These are phyloP conservation scores for Progne subis DNA, from an alignment of 2,113 vertebrate genomes.

Conservation along the genomic window DNA sequence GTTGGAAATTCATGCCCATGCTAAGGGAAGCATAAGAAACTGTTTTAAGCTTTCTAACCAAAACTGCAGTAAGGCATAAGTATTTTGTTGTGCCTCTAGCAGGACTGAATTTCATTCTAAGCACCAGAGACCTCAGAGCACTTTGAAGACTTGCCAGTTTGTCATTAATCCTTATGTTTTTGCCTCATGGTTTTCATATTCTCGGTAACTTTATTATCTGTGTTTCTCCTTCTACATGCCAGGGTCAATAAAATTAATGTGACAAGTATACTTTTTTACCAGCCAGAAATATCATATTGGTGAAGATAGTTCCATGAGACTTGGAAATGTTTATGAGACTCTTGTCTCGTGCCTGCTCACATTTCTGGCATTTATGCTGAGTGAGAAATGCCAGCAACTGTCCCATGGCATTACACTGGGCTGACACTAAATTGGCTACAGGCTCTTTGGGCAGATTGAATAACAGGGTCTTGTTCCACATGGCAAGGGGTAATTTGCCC, in stretches of 20 bases:
- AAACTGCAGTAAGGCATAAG: neutral
- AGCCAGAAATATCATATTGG: neutral
- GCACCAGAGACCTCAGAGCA: slow-evolving; percentile 16
- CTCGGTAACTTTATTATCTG: neutral
- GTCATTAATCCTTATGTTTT: neutral
- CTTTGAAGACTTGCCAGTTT: slow-evolving; percentile 42
- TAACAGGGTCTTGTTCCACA: fast-evolving
- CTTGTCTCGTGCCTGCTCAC: neutral
- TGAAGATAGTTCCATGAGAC: neutral
- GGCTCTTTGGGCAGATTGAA: neutral
- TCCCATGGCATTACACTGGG: neutral
- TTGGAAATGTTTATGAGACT: neutral
- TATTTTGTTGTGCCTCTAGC: neutral
- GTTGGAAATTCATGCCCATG: neutral
- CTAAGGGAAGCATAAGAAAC: neutral
- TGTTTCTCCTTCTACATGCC: neutral
- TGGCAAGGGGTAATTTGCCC: neutral
- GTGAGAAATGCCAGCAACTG: neutral
- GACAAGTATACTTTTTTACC: neutral
- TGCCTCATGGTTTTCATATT: neutral
- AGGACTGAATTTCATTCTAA: neutral
- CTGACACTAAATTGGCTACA: neutral
- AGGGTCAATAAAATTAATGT: neutral
- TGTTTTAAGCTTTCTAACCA: neutral
- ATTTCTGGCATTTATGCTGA: neutral